Percentiles rank a stretch among this genome's conserved stretches.
Conservation (phyloP, 2,888 invertebrate genomes). For the Schizaphis graminum region DNA sequence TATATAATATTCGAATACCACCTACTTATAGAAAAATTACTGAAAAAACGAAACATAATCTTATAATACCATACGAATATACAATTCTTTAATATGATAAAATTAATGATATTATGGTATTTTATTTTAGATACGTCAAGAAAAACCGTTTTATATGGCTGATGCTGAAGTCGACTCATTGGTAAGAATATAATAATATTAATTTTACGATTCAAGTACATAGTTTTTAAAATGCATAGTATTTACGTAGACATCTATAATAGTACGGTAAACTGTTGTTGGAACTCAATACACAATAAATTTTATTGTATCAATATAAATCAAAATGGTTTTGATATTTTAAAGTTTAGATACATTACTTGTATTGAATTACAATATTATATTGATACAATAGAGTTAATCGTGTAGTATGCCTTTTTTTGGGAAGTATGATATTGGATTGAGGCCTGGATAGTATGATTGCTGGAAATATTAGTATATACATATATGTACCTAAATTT, state of each 20-base stretch:
- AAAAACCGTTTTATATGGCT: conserved; percentile 99
- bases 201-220: not conserved
- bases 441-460: not conserved
- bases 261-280: not conserved
- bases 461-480: not conserved
- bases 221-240: not conserved
- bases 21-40: not conserved
- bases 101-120: conserved; percentile 70
- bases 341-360: not conserved
- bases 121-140: conserved; percentile 93
- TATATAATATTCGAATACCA: conserved; percentile 19
- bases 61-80: not conserved
- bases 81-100: not conserved
- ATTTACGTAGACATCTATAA: not conserved
- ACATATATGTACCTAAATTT: not conserved
- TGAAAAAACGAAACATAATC: conserved; percentile 8
- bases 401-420: not conserved
- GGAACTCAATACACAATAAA: not conserved
- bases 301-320: not conserved
- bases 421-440: not conserved
- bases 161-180: conserved; percentile 99
- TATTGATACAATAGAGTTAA: not conserved
- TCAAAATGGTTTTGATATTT: not conserved
- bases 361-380: not conserved
- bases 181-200: conserved; percentile 78